Conservation (phyloP, 2,888 invertebrate genomes). For the Drosophila kanekoi region DNA sequence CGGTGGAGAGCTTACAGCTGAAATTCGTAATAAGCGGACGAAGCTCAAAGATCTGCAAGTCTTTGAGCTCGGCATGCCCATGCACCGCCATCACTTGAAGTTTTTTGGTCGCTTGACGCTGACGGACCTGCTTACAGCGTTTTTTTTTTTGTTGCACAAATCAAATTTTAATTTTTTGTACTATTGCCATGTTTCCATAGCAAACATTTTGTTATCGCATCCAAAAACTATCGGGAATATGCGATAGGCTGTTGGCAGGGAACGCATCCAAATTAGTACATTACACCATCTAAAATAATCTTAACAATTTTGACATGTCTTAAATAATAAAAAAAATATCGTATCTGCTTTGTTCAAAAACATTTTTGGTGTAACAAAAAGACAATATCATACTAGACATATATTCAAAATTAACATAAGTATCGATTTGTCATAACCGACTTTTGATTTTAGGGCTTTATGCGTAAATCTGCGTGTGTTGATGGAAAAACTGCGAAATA, state of each 20-base stretch:
- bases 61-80: constrained; percentile 70
- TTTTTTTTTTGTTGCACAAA: constrained; percentile 52
- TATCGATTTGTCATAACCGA: constrained; percentile 3
- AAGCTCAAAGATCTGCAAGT: constrained; percentile 83
- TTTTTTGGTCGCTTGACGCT: constrained; percentile 35
- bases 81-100: constrained; percentile 63
- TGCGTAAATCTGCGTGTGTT: not conserved
- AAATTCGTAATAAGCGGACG: constrained; percentile 84
- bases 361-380: not conserved
- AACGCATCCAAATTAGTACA: not conserved
- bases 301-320: not conserved
- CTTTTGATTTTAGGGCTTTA: not conserved
- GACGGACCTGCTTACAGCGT: constrained; percentile 33
- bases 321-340: not conserved
- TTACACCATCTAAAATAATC: not conserved
- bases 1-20: constrained; percentile 84
- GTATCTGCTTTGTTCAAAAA: not conserved
- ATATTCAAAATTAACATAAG: not conserved
- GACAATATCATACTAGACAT: constrained; percentile 2
- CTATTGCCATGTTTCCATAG: constrained; percentile 58
- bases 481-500: not conserved
- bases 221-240: constrained; percentile 31
- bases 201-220: constrained; percentile 52
- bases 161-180: constrained; percentile 60
- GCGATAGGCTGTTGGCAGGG: constrained; percentile 22